Evolutionary conservation across 2,113 vertebrate genomes (phyloP).

Genomic region (Muntiacus muntjak): DNA sequence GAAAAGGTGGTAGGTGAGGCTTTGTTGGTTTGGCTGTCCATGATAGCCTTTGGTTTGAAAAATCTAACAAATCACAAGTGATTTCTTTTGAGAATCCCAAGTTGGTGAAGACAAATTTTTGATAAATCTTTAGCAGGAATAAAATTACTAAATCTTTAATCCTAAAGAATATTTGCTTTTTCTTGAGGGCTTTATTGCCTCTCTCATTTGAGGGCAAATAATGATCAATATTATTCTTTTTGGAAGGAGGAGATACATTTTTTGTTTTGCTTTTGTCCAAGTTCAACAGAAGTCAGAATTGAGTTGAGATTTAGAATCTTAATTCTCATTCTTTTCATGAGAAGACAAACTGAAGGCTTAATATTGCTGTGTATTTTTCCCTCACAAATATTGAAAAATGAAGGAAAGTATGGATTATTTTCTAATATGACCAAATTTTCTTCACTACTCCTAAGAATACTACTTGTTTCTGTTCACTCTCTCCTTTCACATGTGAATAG

Average conservation of each 20-base stretch:
- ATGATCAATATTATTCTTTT: not conserved
- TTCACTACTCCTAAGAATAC: not conserved
- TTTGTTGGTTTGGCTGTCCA: constrained; percentile 4
- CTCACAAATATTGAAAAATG: not conserved
- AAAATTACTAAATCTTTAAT: not conserved
- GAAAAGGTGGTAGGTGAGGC: not conserved
- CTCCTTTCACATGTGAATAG: not conserved
- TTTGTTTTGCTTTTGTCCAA: constrained; percentile 18
- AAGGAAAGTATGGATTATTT: not conserved
- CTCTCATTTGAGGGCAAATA: not conserved
- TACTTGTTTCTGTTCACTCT: not conserved
- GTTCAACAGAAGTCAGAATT: not conserved
- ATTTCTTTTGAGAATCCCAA: constrained; percentile 9
- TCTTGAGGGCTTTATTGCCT: not conserved
- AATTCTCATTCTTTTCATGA: not conserved
- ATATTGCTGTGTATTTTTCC: not conserved
- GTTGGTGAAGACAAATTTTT: constrained; percentile 18
- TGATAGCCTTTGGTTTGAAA: not conserved
- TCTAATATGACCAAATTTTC: not conserved
- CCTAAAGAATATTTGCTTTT: not conserved
- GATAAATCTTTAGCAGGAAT: constrained; percentile 7
- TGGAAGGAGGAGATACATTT: not conserved
- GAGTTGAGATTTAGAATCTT: constrained; percentile 1
- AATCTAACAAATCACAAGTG: not conserved
- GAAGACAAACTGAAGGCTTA: not conserved